These are phyloP conservation scores for Dioctria rufipes DNA, from an alignment of 2,888 invertebrate genomes.

Conservation along the genomic window DNA sequence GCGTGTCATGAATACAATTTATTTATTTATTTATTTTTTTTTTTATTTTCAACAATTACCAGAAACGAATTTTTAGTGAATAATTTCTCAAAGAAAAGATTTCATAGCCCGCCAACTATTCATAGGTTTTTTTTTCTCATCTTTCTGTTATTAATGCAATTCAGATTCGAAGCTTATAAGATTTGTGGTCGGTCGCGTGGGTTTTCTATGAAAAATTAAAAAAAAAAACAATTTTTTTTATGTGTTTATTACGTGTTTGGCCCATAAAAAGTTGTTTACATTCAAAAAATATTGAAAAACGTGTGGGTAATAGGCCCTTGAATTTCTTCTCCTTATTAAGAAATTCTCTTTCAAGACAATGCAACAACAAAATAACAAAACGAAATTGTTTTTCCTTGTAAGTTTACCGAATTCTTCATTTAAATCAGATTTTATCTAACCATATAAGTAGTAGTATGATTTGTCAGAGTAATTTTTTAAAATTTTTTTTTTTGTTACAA, in stretches of 20 bases:
- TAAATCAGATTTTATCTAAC: slow-evolving; percentile 19
- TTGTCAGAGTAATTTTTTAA: slow-evolving; percentile 13
- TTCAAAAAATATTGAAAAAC: slow-evolving; percentile 1
- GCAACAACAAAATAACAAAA: neutral
- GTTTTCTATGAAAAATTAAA: neutral
- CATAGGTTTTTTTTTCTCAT: slow-evolving; percentile 16
- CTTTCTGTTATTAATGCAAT: neutral
- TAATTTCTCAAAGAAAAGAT: neutral
- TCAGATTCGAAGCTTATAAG: neutral
- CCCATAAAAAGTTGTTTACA: slow-evolving; percentile 9
- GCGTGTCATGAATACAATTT: neutral
- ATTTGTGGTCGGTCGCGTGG: slow-evolving; percentile 1
- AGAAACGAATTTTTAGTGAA: slow-evolving; percentile 33
- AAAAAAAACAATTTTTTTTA: neutral
- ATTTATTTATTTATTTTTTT: no score
- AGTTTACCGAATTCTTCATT: neutral
- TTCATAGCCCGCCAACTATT: slow-evolving; percentile 15
- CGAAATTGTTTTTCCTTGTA: neutral
- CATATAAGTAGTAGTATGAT: neutral
- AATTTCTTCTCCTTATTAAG: neutral
- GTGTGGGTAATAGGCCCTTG: slow-evolving; percentile 35
- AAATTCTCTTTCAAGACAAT: neutral
- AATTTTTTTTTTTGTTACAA: slow-evolving; percentile 14
- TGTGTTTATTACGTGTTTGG: neutral
- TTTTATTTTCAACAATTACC: slow-evolving; percentile 28